Base-by-base conservation (phyloP, 2,113 vertebrate genomes). In the Acrocephalus arundinaceus region DNA sequence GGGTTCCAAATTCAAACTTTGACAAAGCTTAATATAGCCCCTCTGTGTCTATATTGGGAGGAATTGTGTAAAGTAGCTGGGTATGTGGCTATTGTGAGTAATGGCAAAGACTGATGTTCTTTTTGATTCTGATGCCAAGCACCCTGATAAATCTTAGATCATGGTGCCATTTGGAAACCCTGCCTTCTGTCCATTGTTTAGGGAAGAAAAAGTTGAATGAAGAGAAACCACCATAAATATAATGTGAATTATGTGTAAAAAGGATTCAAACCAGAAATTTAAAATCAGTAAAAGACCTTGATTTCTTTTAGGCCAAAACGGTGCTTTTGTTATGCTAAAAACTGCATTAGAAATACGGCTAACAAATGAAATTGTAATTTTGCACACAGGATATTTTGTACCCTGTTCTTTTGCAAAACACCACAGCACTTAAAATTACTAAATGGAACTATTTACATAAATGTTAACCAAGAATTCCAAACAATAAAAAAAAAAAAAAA, bases 41-140 rank as follows among this genome's bases (percentile, higher is more conserved):
- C 57, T 70, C 57, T 87, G 76, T 78, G 35, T 73, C 87, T 96
- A 74, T 85, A 86, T 21, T 66, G 63, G 48, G 82, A 95, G 49
- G 62, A 94, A 49, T 25, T 81, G 28, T 75, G 72, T 83, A 91
- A 88, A 91, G 67, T 76, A 89, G 48, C 61, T 54, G 93, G 77
- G 16, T 65, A 78, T 20, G 54, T 82, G 80, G 61, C 62, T 77
- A 72, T 41, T 90, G 22, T 6, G 8, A 62, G 30, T 78, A 79
- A 70, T 95, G 83, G 55, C 63, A 93, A 94, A 85, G 52, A 89
- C 85, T 84, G 55, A 28, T 45, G 45, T 25, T 43, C 86, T 92
- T 89, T 83, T 77, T 24, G 62, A 46, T 91, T 49, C 65, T 92
- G 41, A 37, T 91, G 91, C 90, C 93, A 94, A 91, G 68, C 30